Conservation (phyloP, 2,797 vertebrate genomes). For the Chloroceryle amazona region DNA sequence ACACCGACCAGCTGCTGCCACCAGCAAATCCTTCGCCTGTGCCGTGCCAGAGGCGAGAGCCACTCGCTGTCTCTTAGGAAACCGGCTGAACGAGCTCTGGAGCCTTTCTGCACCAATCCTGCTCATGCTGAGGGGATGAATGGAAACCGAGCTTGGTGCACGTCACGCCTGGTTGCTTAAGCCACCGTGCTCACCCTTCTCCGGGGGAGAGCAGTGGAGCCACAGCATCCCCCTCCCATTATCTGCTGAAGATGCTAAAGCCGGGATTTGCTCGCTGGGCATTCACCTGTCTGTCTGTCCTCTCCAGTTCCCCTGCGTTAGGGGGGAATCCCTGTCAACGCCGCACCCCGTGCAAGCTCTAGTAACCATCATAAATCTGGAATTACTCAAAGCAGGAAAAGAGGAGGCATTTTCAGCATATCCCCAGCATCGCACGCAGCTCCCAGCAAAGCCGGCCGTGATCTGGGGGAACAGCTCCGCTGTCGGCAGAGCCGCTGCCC, state of each 20-base stretch:
- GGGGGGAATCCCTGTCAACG: not conserved
- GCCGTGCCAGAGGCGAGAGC: not conserved
- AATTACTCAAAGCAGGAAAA: not conserved
- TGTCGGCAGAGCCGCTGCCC: not conserved
- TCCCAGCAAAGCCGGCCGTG: not conserved
- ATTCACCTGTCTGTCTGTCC: not conserved
- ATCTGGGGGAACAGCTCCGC: not conserved
- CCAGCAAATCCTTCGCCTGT: not conserved
- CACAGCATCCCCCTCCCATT: too few relatives aligned
- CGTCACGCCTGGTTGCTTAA: not conserved
- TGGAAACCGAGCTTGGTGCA: not conserved
- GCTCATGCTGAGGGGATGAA: not conserved
- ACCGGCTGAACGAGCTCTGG: not conserved
- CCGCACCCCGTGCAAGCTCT: not conserved
- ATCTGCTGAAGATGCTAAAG: not conserved
- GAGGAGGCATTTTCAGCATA: not conserved
- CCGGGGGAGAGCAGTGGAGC: rapidly evolving
- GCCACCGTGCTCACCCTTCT: not conserved
- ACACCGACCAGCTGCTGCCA: not conserved
- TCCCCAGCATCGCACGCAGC: not conserved
- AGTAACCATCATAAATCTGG: too few relatives aligned
- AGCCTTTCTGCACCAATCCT: not conserved
- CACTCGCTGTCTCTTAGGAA: not conserved
- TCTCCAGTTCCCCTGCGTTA: rapidly evolving
- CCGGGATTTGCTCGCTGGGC: rapidly evolving